Percentiles rank a stretch among this genome's conserved stretches.
Evolutionary conservation across 2,797 vertebrate species (phyloP).

Genomic region (Rhadinocentrus ornatus): DNA sequence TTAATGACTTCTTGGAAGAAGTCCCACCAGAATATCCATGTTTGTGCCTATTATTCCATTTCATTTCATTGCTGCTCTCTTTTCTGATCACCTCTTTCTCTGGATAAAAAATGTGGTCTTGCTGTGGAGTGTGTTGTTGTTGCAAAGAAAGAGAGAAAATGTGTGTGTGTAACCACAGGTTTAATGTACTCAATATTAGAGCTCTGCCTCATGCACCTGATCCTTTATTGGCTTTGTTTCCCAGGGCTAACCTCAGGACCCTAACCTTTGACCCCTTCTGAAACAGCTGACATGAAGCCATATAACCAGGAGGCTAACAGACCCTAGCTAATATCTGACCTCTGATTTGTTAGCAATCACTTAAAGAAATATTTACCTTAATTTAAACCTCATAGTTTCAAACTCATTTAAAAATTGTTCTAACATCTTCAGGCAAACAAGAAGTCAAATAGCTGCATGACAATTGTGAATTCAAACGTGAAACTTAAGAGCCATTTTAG

Average conservation of each 20-base stretch:
- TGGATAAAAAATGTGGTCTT: conserved; percentile 23
- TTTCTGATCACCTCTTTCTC: conserved; percentile 19
- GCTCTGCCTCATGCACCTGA: conserved; percentile 52
- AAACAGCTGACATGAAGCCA: conserved; percentile 44
- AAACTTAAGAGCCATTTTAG: neutral
- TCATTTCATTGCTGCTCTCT: conserved; percentile 30
- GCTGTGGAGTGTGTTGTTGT: conserved; percentile 1
- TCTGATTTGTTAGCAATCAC: conserved; percentile 43
- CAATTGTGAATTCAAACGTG: neutral
- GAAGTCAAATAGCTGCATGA: neutral
- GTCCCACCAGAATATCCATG: conserved; percentile 37
- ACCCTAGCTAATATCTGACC: conserved; percentile 20
- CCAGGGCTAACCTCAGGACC: conserved; percentile 22
- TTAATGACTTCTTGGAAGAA: conserved; percentile 53
- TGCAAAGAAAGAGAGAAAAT: neutral
- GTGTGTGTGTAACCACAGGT: conserved; percentile 9
- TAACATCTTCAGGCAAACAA: neutral
- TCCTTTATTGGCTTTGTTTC: conserved; percentile 61
- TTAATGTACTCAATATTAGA: conserved; percentile 32
- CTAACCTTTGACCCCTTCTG: conserved; percentile 60
- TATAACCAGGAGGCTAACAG: conserved; percentile 1
- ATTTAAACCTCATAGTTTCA: neutral
- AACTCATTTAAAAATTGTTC: neutral
- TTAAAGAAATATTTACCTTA: conserved; percentile 11
- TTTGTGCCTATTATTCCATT: conserved; percentile 44